A percentile compares a stretch with the other conserved stretches of the same genome.
Conservation (phyloP, 2,888 invertebrate species). For the Synanthedon tipuliformis region DNA sequence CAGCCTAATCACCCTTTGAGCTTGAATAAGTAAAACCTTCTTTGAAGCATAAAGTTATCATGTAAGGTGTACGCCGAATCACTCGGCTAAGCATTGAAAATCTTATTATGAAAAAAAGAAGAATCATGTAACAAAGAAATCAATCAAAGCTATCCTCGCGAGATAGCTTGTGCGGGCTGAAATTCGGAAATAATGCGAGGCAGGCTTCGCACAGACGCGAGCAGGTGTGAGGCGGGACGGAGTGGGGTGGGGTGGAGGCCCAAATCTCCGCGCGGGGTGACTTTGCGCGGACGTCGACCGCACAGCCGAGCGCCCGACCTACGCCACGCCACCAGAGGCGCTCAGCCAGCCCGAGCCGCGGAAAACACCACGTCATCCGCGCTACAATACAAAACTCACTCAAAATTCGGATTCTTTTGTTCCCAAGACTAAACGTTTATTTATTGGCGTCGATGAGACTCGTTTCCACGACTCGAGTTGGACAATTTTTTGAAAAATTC, state of each 20-base stretch:
- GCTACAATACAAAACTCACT: slow-evolving; percentile 8
- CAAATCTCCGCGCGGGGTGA: slow-evolving; percentile 48
- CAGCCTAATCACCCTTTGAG: too few species aligned
- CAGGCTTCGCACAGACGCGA: slow-evolving; percentile 22
- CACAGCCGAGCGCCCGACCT: slow-evolving; percentile 46
- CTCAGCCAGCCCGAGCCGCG: slow-evolving; percentile 24
- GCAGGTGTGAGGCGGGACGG: slow-evolving; percentile 12
- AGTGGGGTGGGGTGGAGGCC: slow-evolving; percentile 8
- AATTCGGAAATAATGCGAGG: slow-evolving; percentile 46
- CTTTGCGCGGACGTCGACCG: slow-evolving; percentile 62
- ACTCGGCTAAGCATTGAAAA: too few species aligned
- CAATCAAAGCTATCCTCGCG: slow-evolving; percentile 18
- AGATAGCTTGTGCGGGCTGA: slow-evolving; percentile 13
- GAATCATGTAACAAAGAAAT: too few species aligned
- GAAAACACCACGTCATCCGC: slow-evolving; percentile 36
- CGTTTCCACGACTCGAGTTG: too few species aligned
- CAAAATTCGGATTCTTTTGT: slow-evolving; percentile 8
- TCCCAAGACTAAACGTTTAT: background rate
- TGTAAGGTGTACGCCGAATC: too few species aligned
- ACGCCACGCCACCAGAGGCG: slow-evolving; percentile 40
- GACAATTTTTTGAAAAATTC: too few species aligned
- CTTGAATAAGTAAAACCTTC: too few species aligned
- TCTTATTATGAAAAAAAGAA: too few species aligned
- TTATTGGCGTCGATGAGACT: too few species aligned
- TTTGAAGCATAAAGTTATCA: too few species aligned